These are phyloP conservation scores for Parasteatoda lunata DNA, from an alignment of 2,888 invertebrate genomes.

Conservation along the genomic window DNA sequence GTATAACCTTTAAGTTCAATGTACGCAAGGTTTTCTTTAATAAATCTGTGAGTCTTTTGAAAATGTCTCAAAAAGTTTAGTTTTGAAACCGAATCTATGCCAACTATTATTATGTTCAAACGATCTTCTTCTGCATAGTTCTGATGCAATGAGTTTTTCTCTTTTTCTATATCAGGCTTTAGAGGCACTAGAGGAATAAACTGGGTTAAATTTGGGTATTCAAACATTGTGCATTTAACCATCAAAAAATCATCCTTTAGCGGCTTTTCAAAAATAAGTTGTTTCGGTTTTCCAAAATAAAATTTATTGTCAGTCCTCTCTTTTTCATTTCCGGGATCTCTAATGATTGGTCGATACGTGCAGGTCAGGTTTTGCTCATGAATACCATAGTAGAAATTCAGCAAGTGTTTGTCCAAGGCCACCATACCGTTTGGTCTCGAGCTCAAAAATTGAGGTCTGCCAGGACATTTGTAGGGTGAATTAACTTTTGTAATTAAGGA, in stretches of 20 bases:
- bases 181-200: constrained; percentile 64
- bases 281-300: constrained; percentile 35
- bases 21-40: constrained; percentile 81
- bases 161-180: constrained; percentile 57
- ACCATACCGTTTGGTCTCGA: constrained; percentile 46
- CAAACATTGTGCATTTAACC: constrained; percentile 55
- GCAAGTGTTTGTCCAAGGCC: constrained; percentile 32
- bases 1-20: constrained; percentile 83
- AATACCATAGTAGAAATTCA: constrained; percentile 54
- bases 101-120: constrained; percentile 84
- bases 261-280: constrained; percentile 56
- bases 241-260: constrained; percentile 65
- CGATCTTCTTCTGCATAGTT: constrained; percentile 63
- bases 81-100: constrained; percentile 89
- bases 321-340: constrained; percentile 54
- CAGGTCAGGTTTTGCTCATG: constrained; percentile 48
- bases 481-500: constrained; percentile 49
- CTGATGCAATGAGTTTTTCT: constrained; percentile 12
- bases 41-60: constrained; percentile 81
- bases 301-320: constrained; percentile 62
- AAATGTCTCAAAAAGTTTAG: constrained; percentile 85
- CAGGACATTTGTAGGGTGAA: constrained; percentile 55
- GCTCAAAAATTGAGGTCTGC: constrained; percentile 51
- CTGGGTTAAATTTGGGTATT: constrained; percentile 52
- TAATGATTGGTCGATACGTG: constrained; percentile 49